phyloP scores from a whole-genome alignment of 2,888 invertebrate species.

The Drosophila subquinaria region DNA sequence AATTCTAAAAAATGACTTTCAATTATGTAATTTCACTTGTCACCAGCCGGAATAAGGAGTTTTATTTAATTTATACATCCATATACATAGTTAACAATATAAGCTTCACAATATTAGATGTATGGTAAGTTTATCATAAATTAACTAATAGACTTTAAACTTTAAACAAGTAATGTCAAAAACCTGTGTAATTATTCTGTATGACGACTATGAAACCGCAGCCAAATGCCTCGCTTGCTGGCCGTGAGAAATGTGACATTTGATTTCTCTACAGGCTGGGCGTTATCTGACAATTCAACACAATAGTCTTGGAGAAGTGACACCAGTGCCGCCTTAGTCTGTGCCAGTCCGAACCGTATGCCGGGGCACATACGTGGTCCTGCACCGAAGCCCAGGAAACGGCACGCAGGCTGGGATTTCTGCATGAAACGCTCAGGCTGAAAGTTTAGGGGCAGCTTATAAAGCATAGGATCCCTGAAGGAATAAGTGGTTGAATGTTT shows the following conservation, averaged over 20 bases:
- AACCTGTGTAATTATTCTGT: neutral
- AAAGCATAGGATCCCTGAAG: slow-evolving; percentile 66
- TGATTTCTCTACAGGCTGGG: slow-evolving; percentile 53
- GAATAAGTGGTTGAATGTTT: neutral
- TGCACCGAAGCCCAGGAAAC: slow-evolving; percentile 78
- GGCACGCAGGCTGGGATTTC: slow-evolving; percentile 46
- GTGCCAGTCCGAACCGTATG: slow-evolving; percentile 72
- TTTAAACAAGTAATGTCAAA: neutral
- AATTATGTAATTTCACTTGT: too few relatives aligned
- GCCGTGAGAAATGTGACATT: slow-evolving; percentile 75
- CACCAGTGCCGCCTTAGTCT: slow-evolving; percentile 75
- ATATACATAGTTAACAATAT: too few relatives aligned
- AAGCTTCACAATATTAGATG: too few relatives aligned
- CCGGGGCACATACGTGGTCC: slow-evolving; percentile 82
- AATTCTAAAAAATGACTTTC: too few relatives aligned
- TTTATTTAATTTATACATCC: too few relatives aligned
- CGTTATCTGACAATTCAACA: slow-evolving; percentile 46
- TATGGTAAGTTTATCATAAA: too few relatives aligned
- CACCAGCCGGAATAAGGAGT: too few relatives aligned
- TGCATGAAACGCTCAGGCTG: slow-evolving; percentile 69
- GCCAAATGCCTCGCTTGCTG: slow-evolving; percentile 71
- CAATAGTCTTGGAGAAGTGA: slow-evolving; percentile 62
- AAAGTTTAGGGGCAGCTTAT: slow-evolving; percentile 64
- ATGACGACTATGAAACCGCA: slow-evolving; percentile 45
- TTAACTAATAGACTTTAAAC: too few relatives aligned